Base-by-base conservation (phyloP, 1,140 invertebrate species). In the Brachystomella parvula region DNA sequence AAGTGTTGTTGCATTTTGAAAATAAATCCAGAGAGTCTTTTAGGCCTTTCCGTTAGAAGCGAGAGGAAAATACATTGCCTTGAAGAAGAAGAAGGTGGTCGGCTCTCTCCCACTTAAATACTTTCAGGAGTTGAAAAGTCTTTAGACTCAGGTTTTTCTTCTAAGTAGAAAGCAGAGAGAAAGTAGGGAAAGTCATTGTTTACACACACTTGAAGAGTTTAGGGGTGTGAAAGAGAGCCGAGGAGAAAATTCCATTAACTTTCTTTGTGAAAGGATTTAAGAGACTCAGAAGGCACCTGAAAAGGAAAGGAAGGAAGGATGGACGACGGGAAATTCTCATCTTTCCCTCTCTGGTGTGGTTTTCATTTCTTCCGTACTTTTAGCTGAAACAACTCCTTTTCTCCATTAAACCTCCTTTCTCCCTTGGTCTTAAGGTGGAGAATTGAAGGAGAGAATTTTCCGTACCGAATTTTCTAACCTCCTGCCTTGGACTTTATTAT, bases 231-330 rank as follows among this genome's bases (percentile, higher is more conserved):
- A 72, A 69, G 65, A 61, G 64, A 67, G 67, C 64, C 67, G 26
- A 67, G 65, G 70, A 69, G 70, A 72, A 72, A 72, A 72, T 72
- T 72, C 70, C 70, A 72, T 72, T 72, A 72, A 72, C 70, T 72
- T 72, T 72, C 70, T 72, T 72, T 72, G 70, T 72, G 64, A 69
- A 72, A 72, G 70, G 70, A 72, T 72, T 72, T 72, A 67, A 32
- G 65, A 61, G n/a, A 59, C 64, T 64, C 63, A 63, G 68, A 66
- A 72, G 70, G 64, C 70, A 72, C 70, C 67, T 72, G 70, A 72
- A 72, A 71, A 72, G 70, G 62, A 63, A 67, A 33, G 68, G 53
- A 31, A 58, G 47, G n/a, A n/a, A 65, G 61, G 6, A 28, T 19
- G 32, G 24, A 57, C 53, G 28, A 26, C 31, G 47, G 49, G 31